Evolutionary conservation across 2,888 invertebrate species (phyloP).

Genomic region (Quadroppia sp.): DNA sequence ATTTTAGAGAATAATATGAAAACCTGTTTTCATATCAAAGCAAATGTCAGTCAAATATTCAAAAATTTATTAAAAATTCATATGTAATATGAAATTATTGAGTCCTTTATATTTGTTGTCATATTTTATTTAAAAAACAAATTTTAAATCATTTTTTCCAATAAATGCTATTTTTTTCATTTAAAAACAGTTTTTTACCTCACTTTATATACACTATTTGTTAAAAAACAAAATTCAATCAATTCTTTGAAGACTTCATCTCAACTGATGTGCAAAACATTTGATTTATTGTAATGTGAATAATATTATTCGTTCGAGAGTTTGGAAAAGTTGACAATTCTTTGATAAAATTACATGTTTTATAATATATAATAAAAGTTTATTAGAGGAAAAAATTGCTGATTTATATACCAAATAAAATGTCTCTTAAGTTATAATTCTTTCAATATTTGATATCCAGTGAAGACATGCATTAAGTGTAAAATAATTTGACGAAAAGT

Average conservation of each 20-base stretch:
- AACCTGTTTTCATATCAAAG: background rate
- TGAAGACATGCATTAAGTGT: too few relatives aligned
- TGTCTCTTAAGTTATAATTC: background rate
- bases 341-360: background rate
- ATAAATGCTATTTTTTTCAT: too few relatives aligned
- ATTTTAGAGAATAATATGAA: background rate
- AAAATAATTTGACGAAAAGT: too few relatives aligned
- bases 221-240: background rate
- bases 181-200: too few relatives aligned
- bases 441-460: background rate
- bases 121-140: too few relatives aligned
- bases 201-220: too few relatives aligned
- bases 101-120: background rate
- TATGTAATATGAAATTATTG: conserved; percentile 14
- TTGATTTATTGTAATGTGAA: background rate
- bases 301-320: background rate
- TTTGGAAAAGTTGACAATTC: background rate
- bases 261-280: background rate
- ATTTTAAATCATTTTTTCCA: too few relatives aligned
- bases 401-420: conserved; percentile 19
- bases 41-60: background rate
- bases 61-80: conserved; percentile 2
- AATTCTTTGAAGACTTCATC: background rate
- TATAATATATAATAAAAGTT: background rate
- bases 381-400: background rate